phyloP scores from a whole-genome alignment of 2,888 invertebrate genomes.

The Agrypnus murinus region DNA sequence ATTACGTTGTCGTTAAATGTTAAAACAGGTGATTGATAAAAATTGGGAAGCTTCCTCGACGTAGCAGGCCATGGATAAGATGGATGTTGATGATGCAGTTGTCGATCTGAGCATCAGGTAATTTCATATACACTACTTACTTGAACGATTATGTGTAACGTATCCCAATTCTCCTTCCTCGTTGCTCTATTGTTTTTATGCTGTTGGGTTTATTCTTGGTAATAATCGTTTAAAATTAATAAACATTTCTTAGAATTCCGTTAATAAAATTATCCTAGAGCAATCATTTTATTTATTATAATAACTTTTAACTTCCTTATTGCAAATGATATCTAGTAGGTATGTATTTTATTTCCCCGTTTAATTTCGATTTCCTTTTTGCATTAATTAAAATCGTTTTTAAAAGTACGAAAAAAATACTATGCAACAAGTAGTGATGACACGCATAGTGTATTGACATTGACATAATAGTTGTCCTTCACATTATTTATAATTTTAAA shows the following conservation, averaged over 20 bases:
- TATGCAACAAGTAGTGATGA: slow-evolving; percentile 46
- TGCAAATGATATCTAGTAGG: background rate
- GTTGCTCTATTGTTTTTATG: background rate
- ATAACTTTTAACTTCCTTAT: slow-evolving; percentile 3
- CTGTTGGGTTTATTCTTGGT: background rate
- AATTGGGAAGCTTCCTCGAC: slow-evolving; percentile 50
- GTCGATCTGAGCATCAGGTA: slow-evolving; percentile 92
- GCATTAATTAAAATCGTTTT: too few species aligned
- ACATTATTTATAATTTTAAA: background rate
- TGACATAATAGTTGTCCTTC: slow-evolving; percentile 28
- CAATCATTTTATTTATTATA: background rate
- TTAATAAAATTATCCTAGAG: background rate
- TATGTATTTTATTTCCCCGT: slow-evolving; percentile 18
- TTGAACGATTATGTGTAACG: slow-evolving; percentile 6
- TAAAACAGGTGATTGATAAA: slow-evolving; percentile 55
- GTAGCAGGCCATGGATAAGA: slow-evolving; percentile 75
- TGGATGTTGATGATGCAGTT: slow-evolving; percentile 92
- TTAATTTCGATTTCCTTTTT: slow-evolving; percentile 9
- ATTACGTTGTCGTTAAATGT: slow-evolving; percentile 44
- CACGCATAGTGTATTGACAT: slow-evolving; percentile 39
- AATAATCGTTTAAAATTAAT: too few species aligned
- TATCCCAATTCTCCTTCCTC: background rate
- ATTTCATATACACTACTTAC: slow-evolving; percentile 57
- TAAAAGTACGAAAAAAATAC: slow-evolving; percentile 12
- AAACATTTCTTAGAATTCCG: too few species aligned